Evolutionary conservation across 2,113 vertebrate genomes (phyloP), one percentile per base, ranked within the genome.

Genomic region (Globicephala melas): DNA sequence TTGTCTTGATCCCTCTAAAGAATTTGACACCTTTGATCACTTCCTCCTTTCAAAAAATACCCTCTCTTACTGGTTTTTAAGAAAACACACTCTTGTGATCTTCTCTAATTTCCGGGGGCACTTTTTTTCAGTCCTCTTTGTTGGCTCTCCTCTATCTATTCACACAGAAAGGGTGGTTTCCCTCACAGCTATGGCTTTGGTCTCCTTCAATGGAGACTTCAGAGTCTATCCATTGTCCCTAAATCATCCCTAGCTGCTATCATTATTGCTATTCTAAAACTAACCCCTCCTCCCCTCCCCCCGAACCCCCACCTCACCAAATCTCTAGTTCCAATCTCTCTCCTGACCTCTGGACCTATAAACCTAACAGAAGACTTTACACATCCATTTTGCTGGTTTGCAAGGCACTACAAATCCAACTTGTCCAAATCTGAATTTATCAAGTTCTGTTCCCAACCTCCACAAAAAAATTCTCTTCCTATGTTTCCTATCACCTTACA

Each of bases 1-100:
- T 67, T 25, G n/a, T 80, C 73, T 83, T 82, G 41, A 91, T 94
- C n/a, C 76, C 33, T 96, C 65, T 50, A 93, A 88, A 60, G 38
- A 76, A 93, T 91, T 91, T 77, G 58, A 80, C 50, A 79, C n/a
- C 44, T 70, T 83, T 81, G 31, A 88, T 94, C n/a, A 70, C 41
- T 44, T 14, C 55, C 70, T 62, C 4, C n/a, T 89, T 81, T n/a
- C 26, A 73, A 41, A 84, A 94, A 92, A 41, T 38, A 90, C 12
- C 44, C 17, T 91, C n/a, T 68, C 10, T 65, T 62, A 86, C 18
- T 86, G 26, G 67, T 76, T 88, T 87, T 44, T 92, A 81, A 94
- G 76, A 84, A 94, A 91, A 91, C 17, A 5, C 18, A 28, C 17
- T 26, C 47, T 89, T 73, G 36, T n/a, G 53, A 67, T 74, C 15